Evolutionary conservation across 2,797 vertebrate genomes (phyloP), one percentile per base, ranked within the genome.

Genomic region (Anas georgica): DNA sequence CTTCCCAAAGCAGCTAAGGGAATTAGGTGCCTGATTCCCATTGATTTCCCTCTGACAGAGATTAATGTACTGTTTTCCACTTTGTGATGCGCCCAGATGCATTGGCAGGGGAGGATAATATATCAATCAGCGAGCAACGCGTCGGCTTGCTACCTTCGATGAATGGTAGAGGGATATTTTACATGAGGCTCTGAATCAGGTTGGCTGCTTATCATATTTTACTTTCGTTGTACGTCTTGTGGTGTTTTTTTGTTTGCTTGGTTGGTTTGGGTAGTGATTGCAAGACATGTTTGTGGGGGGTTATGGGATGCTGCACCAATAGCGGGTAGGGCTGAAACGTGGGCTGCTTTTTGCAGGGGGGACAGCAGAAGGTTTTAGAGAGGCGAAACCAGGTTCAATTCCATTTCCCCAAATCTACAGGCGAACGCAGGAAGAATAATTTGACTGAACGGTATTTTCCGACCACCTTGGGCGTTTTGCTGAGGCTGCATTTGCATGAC

Each of bases 11-110:
- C 86, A 96, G 90, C 95, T 92, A 94, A 95, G 92, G 92, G 96
- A 96, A 95, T 97, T 96, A 96, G 95, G 94, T 91, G 90, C 93
- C 83, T 55, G 73, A 91, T 94, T 96, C 88, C 86, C 94, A 97
- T 95, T 95, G 96, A 96, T 95, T 94, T 96, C 86, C 86, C 75
- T 87, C 83, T 97, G 96, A 96, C 96, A 97, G 91, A 96, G 95
- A 97, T 96, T 94, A 96, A 97, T 97, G 94, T 31, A 93, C 86
- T 95, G 90, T 92, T 96, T 96, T 85, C 88, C 82, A 59, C 86
- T 88, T 59, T 73, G 86, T 0, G 13, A 96, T 83, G 81, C 83
- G 90, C 90, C 95, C 95, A 96, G 95, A 95, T 96, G 95, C 46
- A 11, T 91, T 96, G 95, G 95, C 90, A 94, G 91, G 75, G 74